Conservation (phyloP, 2,113 vertebrate species). For the Nesogale talazaci region DNA sequence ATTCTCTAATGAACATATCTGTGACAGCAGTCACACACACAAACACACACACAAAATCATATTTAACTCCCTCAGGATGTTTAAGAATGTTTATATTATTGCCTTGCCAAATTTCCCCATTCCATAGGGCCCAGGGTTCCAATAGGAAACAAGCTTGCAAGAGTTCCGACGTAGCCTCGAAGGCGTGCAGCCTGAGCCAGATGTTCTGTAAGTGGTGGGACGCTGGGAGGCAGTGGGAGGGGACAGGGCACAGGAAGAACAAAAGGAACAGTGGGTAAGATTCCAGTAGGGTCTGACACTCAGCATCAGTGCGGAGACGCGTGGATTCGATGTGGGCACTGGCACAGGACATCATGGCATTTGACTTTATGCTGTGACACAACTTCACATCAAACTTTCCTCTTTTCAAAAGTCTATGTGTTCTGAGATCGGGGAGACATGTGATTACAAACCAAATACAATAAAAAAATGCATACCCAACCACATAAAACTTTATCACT, state of each 20-base stretch:
- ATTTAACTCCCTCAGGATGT: not conserved
- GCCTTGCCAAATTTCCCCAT: not conserved
- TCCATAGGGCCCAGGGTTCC: not conserved
- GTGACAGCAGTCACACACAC: not conserved
- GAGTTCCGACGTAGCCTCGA: not conserved
- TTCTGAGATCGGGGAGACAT: not conserved
- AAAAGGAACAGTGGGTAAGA: not conserved
- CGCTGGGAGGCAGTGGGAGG: not conserved
- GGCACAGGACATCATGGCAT: not conserved
- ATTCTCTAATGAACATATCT: not conserved
- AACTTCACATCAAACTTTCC: not conserved
- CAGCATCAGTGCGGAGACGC: not conserved
- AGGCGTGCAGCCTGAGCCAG: not conserved
- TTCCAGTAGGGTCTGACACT: not conserved
- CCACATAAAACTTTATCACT: not conserved
- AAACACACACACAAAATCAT: not conserved
- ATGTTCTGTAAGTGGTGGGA: not conserved
- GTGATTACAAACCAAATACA: not conserved
- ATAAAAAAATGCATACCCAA: not conserved
- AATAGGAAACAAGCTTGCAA: not conserved
- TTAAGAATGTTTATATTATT: not conserved
- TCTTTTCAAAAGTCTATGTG: not conserved
- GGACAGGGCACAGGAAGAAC: not conserved
- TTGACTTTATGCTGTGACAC: not conserved
- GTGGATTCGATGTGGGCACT: not conserved